Evolutionary conservation across 2,113 vertebrate species (phyloP), one percentile per base, ranked within the genome.

Genomic region (Todiramphus chloris): DNA sequence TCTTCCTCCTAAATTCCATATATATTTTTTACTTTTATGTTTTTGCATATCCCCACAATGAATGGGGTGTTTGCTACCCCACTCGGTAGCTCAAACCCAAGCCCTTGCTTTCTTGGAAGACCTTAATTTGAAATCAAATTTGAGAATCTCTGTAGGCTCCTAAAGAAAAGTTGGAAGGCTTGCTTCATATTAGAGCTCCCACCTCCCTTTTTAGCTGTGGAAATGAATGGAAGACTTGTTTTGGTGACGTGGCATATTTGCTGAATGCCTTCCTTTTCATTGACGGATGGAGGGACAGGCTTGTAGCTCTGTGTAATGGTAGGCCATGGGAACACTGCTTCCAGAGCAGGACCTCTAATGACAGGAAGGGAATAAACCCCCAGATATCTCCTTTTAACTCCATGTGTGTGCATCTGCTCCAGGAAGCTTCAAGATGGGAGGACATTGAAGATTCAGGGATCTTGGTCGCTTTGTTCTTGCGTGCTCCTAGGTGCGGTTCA

Each of bases 211-310:
- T 56, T 72, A 77, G n/a, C 46, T 70, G n/a, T 80, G 64, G 46
- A 74, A 86, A 33, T 69, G 44, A 90, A 63, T 25, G 8, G 24
- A 80, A 80, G 63, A 24, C 50, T 69, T 73, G 20, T 51, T 86
- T 81, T 86, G 39, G 33, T 4, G 6, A 59, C 60, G 20, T 84
- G 15, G 6, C 0, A 0, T 69, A 28, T 90, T 90, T 0, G 2
- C 25, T 59, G 63, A 68, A 60, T 3, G 18, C 43, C 10, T 46
- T 37, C 9, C 7, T 59, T 87, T 68, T 56, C 35, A 23, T 5
- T 72, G 53, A 25, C 35, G 70, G 79, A 43, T 43, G 39, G 62
- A 82, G 13, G 23, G 51, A 27, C 31, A 16, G 51, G 14, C 35
- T 90, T 68, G 31, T 60, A 72, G 16, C 31, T 89, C 37, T 46